These are phyloP conservation scores for Phalera bucephala DNA, from an alignment of 2,888 invertebrate species.

Conservation along the genomic window DNA sequence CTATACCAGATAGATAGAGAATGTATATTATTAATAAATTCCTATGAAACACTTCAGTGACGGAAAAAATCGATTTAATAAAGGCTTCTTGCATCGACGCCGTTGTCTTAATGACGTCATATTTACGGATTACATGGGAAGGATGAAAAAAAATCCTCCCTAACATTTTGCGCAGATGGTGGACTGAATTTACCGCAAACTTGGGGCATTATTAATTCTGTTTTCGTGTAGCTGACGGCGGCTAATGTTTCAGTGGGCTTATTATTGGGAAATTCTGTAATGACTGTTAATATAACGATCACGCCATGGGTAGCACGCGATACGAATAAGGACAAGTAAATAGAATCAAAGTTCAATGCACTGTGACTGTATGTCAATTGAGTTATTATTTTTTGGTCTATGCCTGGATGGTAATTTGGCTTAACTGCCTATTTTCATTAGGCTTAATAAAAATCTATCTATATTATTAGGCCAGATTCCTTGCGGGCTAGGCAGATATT, in stretches of 20 bases:
- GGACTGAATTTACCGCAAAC: constrained; percentile 66
- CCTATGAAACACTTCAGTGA: constrained; percentile 30
- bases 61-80: constrained; percentile 40
- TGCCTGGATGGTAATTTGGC: too few relatives aligned
- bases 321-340: constrained; percentile 47
- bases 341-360: constrained; percentile 52
- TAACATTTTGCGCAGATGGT: constrained; percentile 66
- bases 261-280: constrained; percentile 79
- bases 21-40: constrained; percentile 75
- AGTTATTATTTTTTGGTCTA: constrained; percentile 25
- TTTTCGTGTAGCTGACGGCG: constrained; percentile 67
- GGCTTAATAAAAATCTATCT: too few relatives aligned
- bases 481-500: too few relatives aligned
- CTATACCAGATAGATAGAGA: too few relatives aligned
- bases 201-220: constrained; percentile 76
- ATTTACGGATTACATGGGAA: constrained; percentile 51
- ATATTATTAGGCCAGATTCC: too few relatives aligned
- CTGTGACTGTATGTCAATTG: constrained; percentile 26
- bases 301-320: constrained; percentile 71
- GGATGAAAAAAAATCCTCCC: constrained; percentile 50
- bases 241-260: constrained; percentile 71
- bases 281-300: constrained; percentile 74
- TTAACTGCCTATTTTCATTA: too few relatives aligned
- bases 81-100: constrained; percentile 34
- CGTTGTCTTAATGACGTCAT: constrained; percentile 51